phyloP scores from a whole-genome alignment of 2,888 invertebrate species.

The Euzophera pinguis region DNA sequence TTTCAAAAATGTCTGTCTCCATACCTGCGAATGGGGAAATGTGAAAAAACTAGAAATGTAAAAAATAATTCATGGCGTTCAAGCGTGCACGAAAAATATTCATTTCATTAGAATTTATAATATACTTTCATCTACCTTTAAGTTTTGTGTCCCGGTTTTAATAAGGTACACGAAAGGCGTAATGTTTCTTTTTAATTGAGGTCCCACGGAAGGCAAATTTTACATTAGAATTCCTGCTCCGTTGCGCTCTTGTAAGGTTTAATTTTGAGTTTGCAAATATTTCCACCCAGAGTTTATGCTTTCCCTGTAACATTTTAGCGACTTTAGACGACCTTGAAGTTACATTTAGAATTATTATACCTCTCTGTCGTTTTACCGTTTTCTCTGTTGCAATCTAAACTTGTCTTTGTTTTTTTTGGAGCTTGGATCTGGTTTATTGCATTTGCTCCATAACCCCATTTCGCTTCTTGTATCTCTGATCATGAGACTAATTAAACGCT shows the following conservation, averaged over 20 bases:
- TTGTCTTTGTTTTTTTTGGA: no score
- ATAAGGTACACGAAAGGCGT: conserved; percentile 6
- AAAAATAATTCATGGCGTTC: neutral
- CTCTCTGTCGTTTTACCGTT: no score
- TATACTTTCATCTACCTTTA: neutral
- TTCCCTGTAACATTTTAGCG: neutral
- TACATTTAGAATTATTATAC: no score
- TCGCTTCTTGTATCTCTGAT: no score
- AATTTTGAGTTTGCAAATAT: conserved; percentile 3
- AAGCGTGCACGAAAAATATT: neutral
- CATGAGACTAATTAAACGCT: no score
- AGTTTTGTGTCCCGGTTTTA: neutral
- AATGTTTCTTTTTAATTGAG: conserved; percentile 11
- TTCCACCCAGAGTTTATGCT: neutral
- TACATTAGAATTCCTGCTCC: conserved; percentile 16
- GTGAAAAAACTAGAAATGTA: no score
- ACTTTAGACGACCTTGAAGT: neutral
- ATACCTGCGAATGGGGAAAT: no score
- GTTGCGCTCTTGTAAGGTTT: conserved; percentile 13
- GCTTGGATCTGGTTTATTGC: no score
- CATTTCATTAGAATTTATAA: neutral
- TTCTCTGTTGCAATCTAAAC: no score
- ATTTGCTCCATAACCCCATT: no score
- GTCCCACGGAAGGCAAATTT: conserved; percentile 11
- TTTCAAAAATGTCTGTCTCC: no score